phyloP scores from a whole-genome alignment of 2,888 invertebrate genomes.

The Schizotus pectinicornis region DNA sequence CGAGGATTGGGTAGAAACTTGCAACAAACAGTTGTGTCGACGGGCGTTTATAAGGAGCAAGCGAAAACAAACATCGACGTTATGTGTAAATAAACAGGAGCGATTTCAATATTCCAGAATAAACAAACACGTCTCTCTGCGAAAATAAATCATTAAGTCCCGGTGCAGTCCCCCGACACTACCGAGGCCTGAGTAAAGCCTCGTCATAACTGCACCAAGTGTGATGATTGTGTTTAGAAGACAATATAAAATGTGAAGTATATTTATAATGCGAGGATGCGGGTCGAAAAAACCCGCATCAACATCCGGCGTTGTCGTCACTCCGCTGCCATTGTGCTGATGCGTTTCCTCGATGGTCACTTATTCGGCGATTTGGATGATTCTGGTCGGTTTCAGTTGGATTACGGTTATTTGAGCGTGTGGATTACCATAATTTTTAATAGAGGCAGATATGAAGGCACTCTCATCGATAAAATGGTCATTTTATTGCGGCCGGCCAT shows the following conservation, averaged over 20 bases:
- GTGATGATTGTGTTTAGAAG: too few species aligned
- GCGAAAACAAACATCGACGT: slow-evolving; percentile 25
- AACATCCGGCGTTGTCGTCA: too few species aligned
- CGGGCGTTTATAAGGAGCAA: slow-evolving; percentile 26
- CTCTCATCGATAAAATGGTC: slow-evolving; percentile 46
- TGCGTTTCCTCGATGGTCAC: too few species aligned
- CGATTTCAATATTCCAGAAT: slow-evolving; percentile 30
- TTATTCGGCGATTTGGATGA: too few species aligned
- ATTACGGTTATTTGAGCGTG: slow-evolving; percentile 37
- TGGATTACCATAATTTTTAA: slow-evolving; percentile 40
- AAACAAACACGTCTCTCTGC: slow-evolving; percentile 47
- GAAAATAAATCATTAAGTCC: slow-evolving; percentile 49
- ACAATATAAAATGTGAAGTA: too few species aligned
- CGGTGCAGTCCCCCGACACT: slow-evolving; percentile 9
- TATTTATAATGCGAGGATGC: too few species aligned
- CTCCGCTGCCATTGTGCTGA: too few species aligned
- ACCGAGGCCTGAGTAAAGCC: slow-evolving; percentile 6
- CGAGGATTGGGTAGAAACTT: too few species aligned
- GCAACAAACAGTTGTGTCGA: slow-evolving; percentile 31
- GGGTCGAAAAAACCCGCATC: too few species aligned
- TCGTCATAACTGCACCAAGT: too few species aligned
- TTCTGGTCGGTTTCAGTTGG: slow-evolving; percentile 20
- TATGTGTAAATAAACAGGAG: slow-evolving; percentile 27
- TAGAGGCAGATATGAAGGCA: slow-evolving; percentile 40
- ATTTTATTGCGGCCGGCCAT: slow-evolving; percentile 47